These are phyloP conservation scores for Diorhabda carinulata DNA, from an alignment of 1,140 invertebrate genomes.

Conservation along the genomic window DNA sequence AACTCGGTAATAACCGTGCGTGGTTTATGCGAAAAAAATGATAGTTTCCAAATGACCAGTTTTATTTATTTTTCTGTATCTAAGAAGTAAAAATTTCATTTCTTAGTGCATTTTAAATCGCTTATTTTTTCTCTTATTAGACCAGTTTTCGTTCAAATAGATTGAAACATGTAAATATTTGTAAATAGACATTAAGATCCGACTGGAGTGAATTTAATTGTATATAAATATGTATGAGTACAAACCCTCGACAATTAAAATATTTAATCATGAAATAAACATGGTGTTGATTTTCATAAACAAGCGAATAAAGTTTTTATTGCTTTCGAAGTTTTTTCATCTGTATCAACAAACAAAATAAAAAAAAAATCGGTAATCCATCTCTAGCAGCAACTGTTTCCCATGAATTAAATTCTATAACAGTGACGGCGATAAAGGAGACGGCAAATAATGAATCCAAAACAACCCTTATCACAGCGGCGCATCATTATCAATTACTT, in stretches of 20 bases:
- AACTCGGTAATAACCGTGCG: too few species aligned
- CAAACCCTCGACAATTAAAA: not conserved
- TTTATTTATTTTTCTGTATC: too few species aligned
- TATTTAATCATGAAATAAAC: conserved; percentile 12
- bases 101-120: too few species aligned
- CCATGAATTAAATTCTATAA: conserved; percentile 2
- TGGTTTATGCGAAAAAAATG: too few species aligned
- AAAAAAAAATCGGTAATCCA: conserved; percentile 4
- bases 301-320: conserved; percentile 3
- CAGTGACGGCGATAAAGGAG: too few species aligned
- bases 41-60: too few species aligned
- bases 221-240: not conserved
- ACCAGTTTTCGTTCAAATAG: not conserved
- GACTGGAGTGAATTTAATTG: not conserved
- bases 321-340: not conserved
- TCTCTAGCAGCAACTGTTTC: conserved; percentile 8
- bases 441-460: too few species aligned
- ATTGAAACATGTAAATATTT: not conserved
- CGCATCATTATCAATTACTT: too few species aligned
- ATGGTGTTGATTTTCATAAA: conserved; percentile 8
- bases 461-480: too few species aligned
- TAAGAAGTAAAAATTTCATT: too few species aligned
- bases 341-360: not conserved
- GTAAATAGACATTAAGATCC: conserved; percentile 4
- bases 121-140: not conserved